Conservation (phyloP, 2,888 invertebrate species). For the Trilocha varians region DNA sequence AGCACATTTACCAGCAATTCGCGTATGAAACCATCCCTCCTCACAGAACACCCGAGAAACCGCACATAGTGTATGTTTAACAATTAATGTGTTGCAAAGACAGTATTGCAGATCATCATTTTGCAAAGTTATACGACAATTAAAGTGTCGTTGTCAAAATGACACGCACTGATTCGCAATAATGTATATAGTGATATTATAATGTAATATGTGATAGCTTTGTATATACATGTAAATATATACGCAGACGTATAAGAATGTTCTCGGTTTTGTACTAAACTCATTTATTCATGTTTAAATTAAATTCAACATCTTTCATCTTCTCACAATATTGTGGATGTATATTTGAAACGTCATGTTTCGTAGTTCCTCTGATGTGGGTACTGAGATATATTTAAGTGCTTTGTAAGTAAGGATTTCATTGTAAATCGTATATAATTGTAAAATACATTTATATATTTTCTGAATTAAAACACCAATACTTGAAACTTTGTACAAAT, state of each 20-base stretch:
- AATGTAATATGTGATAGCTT: constrained; percentile 72
- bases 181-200: constrained; percentile 70
- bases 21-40: constrained; percentile 69
- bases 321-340: constrained; percentile 28
- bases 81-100: constrained; percentile 59
- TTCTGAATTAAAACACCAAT: constrained; percentile 68
- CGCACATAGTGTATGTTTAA: constrained; percentile 75
- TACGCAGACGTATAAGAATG: constrained; percentile 50
- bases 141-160: constrained; percentile 40
- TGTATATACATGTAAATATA: constrained; percentile 68
- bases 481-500: constrained; percentile 71
- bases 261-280: constrained; percentile 65
- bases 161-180: constrained; percentile 58
- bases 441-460: constrained; percentile 50
- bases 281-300: constrained; percentile 46
- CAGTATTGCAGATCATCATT: constrained; percentile 49
- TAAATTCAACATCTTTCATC: constrained; percentile 24
- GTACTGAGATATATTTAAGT: constrained; percentile 41
- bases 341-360: constrained; percentile 40
- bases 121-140: constrained; percentile 42
- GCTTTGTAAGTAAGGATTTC: constrained; percentile 46
- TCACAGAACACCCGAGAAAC: constrained; percentile 69
- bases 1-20: constrained; percentile 69
- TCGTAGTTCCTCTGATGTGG: constrained; percentile 52
- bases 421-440: constrained; percentile 46